Evolutionary conservation across 2,797 vertebrate species (phyloP).

Genomic region (Lates japonicus): DNA sequence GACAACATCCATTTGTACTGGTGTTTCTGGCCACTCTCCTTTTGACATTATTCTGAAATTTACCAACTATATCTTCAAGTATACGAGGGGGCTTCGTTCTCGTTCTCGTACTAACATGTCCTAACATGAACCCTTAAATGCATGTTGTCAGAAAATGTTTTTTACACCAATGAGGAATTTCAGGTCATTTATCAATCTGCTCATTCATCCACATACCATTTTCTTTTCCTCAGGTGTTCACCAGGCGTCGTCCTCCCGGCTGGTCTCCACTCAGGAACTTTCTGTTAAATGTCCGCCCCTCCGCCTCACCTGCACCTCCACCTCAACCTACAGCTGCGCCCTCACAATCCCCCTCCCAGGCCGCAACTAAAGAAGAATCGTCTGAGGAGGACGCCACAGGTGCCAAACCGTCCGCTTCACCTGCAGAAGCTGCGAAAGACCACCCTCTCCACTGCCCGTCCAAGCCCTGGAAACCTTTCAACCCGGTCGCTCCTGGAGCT

Average conservation of each 20-base stretch:
- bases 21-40: too few relatives aligned
- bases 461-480: constrained; percentile 85
- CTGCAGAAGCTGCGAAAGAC: background rate
- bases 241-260: constrained; percentile 81
- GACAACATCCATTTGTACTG: too few relatives aligned
- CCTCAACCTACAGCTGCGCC: too few relatives aligned
- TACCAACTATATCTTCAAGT: too few relatives aligned
- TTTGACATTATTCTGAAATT: too few relatives aligned
- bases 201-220: background rate
- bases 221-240: background rate
- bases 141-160: too few relatives aligned
- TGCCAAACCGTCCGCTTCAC: background rate
- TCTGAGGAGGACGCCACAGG: constrained; percentile 82
- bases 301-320: rapidly evolving
- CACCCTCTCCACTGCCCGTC: constrained; percentile 82
- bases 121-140: too few relatives aligned
- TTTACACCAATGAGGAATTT: too few relatives aligned
- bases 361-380: constrained; percentile 70
- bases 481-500: background rate
- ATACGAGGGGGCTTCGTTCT: too few relatives aligned
- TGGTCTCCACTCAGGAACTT: constrained; percentile 84
- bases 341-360: rapidly evolving
- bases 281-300: rapidly evolving
- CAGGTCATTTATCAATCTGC: too few relatives aligned
- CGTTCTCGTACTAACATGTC: too few relatives aligned